Percentiles rank a stretch among this genome's conserved stretches.
Evolutionary conservation across 2,888 invertebrate species (phyloP).

Genomic region (Agriopis leucophaearia): DNA sequence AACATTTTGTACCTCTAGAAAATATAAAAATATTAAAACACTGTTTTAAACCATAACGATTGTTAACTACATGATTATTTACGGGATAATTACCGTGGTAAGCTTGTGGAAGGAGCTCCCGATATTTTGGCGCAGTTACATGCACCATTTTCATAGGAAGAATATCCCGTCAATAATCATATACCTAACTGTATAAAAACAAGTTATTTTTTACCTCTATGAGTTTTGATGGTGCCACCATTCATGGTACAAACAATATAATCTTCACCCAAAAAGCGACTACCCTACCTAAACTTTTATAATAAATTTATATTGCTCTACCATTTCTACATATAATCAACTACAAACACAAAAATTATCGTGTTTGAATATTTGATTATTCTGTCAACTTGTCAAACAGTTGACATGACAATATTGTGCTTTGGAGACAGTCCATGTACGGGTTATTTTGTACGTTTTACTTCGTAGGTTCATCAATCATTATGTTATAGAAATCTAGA

Average conservation of each 20-base stretch:
- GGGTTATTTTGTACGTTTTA: neutral
- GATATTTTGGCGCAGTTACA: too few species aligned
- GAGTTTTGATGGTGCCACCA: conserved; percentile 14
- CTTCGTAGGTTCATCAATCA: conserved; percentile 3
- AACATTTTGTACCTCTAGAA: too few species aligned
- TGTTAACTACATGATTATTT: too few species aligned
- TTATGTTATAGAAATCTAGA: neutral
- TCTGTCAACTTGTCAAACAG: conserved; percentile 35
- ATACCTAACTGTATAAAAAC: too few species aligned
- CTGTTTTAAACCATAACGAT: too few species aligned
- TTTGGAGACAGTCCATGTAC: neutral
- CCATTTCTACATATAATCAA: neutral
- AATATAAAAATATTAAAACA: too few species aligned
- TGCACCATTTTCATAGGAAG: too few species aligned
- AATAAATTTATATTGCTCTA: neutral
- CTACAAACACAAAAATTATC: conserved; percentile 25
- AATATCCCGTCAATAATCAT: too few species aligned
- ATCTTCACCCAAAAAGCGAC: conserved; percentile 5
- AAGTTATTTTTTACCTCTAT: conserved; percentile 28
- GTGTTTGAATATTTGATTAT: conserved; percentile 54
- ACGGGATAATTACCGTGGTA: neutral
- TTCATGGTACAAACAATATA: conserved; percentile 14
- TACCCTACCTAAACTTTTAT: conserved; percentile 28
- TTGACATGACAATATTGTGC: conserved; percentile 20
- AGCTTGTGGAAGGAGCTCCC: too few species aligned